Conservation (phyloP, 2,888 invertebrate species). For the Drosophila tripunctata region DNA sequence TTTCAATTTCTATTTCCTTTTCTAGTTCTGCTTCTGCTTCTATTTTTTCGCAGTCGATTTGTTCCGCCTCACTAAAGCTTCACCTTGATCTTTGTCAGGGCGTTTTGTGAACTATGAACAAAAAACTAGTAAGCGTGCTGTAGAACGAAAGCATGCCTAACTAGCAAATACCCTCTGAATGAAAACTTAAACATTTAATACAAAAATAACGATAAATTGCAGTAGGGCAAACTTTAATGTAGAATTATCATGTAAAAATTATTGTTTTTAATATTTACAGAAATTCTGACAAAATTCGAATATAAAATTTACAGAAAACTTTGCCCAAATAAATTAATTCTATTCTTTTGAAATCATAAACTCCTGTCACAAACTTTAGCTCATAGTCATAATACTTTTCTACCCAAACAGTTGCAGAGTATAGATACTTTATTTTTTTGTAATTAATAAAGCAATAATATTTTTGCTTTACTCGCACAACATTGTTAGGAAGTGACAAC, state of each 20-base stretch:
- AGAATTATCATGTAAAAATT: not conserved
- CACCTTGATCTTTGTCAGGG: constrained; percentile 63
- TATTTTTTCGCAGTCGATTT: constrained; percentile 24
- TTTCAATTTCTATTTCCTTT: constrained; percentile 18
- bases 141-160: not conserved
- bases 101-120: constrained; percentile 13
- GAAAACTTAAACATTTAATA: too few relatives aligned
- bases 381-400: not conserved
- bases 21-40: not conserved
- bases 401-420: not conserved
- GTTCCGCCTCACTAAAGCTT: constrained; percentile 61
- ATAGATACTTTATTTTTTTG: not conserved
- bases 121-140: not conserved
- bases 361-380: not conserved
- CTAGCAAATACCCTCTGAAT: not conserved
- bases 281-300: too few relatives aligned
- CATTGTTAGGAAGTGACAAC: constrained; percentile 50
- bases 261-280: not conserved
- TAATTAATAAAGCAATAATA: constrained; percentile 3
- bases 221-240: not conserved
- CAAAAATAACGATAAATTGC: too few relatives aligned
- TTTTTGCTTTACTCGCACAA: not conserved
- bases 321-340: too few relatives aligned
- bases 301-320: too few relatives aligned
- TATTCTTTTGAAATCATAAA: too few relatives aligned